A percentile compares a stretch with the other conserved stretches of the same genome.
Conservation (phyloP, 2,113 vertebrate species). For the Stomatorhinus ivindoensis region DNA sequence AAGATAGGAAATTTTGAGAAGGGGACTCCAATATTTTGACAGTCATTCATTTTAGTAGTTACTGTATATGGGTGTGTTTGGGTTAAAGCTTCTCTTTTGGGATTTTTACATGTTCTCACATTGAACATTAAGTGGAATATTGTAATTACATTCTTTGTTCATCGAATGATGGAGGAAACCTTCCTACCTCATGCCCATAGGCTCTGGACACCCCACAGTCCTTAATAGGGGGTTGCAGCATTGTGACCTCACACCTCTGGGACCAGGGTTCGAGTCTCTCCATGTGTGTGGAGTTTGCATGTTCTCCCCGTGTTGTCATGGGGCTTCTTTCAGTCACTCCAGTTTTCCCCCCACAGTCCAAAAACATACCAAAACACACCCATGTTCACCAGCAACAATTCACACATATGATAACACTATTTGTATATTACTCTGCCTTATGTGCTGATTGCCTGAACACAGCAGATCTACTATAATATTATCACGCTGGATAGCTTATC, state of each 20-base stretch:
- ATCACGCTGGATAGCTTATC: neutral
- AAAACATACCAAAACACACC: neutral
- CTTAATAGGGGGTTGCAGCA: neutral
- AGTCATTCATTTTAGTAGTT: neutral
- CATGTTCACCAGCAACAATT: neutral
- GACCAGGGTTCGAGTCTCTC: neutral
- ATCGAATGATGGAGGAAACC: neutral
- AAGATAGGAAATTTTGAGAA: neutral
- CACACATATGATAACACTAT: neutral
- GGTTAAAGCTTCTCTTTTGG: neutral
- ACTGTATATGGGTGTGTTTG: neutral
- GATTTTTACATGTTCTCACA: neutral
- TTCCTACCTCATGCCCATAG: neutral
- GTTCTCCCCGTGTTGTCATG: neutral
- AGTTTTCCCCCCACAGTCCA: neutral
- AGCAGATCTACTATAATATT: neutral
- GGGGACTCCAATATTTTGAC: neutral
- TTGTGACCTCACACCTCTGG: neutral
- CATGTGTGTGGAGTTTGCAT: neutral
- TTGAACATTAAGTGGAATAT: neutral
- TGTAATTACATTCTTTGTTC: neutral
- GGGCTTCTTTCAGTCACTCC: neutral
- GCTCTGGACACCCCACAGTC: neutral
- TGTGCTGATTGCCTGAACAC: neutral
- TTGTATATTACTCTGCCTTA: neutral